Base-by-base conservation (phyloP, 2,113 vertebrate species). In the Balaeniceps rex region DNA sequence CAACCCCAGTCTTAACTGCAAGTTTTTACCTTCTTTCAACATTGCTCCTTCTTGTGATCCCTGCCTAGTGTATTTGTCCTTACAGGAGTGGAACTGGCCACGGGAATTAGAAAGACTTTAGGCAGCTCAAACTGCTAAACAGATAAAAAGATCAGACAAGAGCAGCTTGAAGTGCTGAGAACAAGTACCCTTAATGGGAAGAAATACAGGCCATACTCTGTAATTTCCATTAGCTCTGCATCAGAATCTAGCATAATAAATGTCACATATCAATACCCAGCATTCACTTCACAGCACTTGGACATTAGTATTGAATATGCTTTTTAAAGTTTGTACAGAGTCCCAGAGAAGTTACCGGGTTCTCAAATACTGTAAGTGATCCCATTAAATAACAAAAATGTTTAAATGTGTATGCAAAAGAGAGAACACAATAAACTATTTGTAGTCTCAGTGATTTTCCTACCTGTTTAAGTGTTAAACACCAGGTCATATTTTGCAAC, bases 211-310 rank as follows among this genome's bases (percentile, higher is more conserved):
- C 52, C 63, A 23, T 58, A 63, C 6, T 33, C 68, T 57, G 9
- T 76, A 80, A 91, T 94, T 84, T 93, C 88, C 84, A 84, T 90
- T 90, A 92, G n/a, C 60, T 84, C 61, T 78, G 19, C 61, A 22
- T 83, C 57, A 87, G 57, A 71, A 87, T 82, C 61, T 44, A 76
- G 65, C 33, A 57, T 87, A 85, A 94, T 68, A 85, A 90, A 91
- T 85, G 87, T 91, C 90, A 89, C 60, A 85, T 83, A 29, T 83
- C 63, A 83, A 57, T 61, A 46, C 7, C 7, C 25, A 80, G 19
- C 70, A 72, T 83, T 91, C 33, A 17, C 22, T 93, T 68, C 57
- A 46, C 28, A 57, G 83, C 47, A 54, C 49, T 76, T 72, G 44
- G 84, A 75, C 47, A 68, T 55, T 66, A 81, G 63, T 5, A 46